Percentiles rank a stretch among this genome's conserved stretches.
Conservation (phyloP, 2,797 vertebrate genomes). For the Lepilemur septentrionalis region DNA sequence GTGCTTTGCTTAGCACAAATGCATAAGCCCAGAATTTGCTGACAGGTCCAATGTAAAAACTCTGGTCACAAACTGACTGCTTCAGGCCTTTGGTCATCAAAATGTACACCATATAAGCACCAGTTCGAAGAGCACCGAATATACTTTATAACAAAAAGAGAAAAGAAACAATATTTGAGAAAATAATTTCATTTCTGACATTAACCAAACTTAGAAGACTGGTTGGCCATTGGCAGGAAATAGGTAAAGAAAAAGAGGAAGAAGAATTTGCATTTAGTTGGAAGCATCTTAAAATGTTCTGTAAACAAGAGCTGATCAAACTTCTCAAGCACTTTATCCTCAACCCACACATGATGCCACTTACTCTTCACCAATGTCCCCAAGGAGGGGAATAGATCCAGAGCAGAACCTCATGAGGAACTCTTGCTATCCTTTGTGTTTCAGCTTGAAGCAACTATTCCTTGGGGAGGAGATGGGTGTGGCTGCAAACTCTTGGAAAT, state of each 20-base stretch:
- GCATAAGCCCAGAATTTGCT: conserved; percentile 99
- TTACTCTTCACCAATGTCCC: neutral
- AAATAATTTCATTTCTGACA: neutral
- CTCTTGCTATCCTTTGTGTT: neutral
- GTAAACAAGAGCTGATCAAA: neutral
- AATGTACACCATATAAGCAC: conserved; percentile 98
- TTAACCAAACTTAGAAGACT: neutral
- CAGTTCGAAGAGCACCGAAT: conserved; percentile 98
- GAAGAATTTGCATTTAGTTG: neutral
- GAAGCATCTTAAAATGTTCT: neutral
- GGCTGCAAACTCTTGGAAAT: neutral
- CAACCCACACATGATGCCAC: neutral
- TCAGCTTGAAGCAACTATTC: neutral
- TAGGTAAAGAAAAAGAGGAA: neutral
- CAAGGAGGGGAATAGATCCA: neutral
- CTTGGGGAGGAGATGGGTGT: neutral
- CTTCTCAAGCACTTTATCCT: neutral
- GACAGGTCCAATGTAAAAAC: conserved; percentile 99
- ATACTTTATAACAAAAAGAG: conserved; percentile 88
- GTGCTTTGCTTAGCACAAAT: conserved; percentile 99
- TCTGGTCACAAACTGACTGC: conserved; percentile 98
- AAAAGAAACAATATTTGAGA: conserved; percentile 77
- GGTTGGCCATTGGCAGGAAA: neutral
- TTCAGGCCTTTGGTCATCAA: conserved; percentile 99
- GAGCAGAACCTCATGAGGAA: neutral